phyloP scores from a whole-genome alignment of 2,113 vertebrate genomes.

The Terrapene triunguis region DNA sequence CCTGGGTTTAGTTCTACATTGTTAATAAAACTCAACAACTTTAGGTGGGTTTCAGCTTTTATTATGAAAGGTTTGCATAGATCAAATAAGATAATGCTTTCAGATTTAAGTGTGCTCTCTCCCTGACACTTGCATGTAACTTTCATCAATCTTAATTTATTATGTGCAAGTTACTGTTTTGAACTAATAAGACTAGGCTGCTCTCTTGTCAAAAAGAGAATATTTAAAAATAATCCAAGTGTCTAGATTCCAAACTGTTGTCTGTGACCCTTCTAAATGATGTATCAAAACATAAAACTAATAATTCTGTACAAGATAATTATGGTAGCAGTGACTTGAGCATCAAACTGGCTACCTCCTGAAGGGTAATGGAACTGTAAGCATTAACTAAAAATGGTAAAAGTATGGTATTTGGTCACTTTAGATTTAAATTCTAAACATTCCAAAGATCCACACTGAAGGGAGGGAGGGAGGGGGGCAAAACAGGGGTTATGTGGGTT shows the following conservation, averaged over 20 bases:
- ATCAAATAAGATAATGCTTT: background rate
- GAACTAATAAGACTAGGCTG: background rate
- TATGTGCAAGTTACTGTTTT: background rate
- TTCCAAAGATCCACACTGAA: background rate
- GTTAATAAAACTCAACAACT: background rate
- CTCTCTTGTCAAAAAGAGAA: background rate
- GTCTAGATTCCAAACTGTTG: background rate
- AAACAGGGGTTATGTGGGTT: background rate
- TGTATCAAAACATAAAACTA: background rate
- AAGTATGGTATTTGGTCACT: background rate
- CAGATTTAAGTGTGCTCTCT: background rate
- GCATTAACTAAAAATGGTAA: background rate
- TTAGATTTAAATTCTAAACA: background rate
- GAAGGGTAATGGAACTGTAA: background rate
- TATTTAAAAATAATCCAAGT: background rate
- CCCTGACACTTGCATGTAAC: background rate
- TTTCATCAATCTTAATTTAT: background rate
- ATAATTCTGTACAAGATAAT: background rate
- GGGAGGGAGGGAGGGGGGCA: background rate
- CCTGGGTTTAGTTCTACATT: background rate
- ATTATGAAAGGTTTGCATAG: background rate
- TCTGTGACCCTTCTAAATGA: background rate
- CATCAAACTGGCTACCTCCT: background rate
- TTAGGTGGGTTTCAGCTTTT: background rate
- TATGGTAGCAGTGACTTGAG: background rate